Percentiles rank a stretch among this genome's conserved stretches.
Conservation (phyloP, 2,888 invertebrate species). For the Bimastos eiseni region DNA sequence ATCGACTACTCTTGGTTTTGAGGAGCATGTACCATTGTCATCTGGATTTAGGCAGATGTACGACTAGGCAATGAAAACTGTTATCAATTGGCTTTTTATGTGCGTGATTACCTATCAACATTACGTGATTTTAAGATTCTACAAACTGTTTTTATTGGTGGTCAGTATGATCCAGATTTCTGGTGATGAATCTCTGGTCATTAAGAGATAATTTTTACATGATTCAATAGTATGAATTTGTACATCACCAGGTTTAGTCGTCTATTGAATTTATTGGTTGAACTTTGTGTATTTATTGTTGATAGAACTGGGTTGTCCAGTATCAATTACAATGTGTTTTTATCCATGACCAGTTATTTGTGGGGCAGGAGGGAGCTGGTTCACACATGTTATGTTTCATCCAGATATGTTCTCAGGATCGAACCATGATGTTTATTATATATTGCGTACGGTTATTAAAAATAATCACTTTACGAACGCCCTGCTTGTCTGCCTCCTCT, state of each 20-base stretch:
- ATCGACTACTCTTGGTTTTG: neutral
- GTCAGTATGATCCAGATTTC: neutral
- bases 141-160: neutral
- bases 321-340: neutral
- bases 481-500: too few relatives aligned
- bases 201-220: neutral
- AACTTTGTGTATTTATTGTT: neutral
- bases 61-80: neutral
- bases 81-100: neutral
- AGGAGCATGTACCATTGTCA: neutral
- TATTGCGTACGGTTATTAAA: too few relatives aligned
- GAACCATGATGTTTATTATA: too few relatives aligned
- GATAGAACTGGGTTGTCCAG: neutral
- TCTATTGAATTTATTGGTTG: neutral
- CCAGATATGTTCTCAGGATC: too few relatives aligned
- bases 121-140: neutral
- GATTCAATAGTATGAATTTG: neutral
- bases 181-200: too few relatives aligned
- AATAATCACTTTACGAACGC: too few relatives aligned
- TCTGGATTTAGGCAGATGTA: constrained; percentile 23
- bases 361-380: neutral
- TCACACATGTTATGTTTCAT: too few relatives aligned
- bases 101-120: neutral
- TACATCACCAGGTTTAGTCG: neutral
- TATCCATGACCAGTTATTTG: neutral